Percentiles rank a stretch among this genome's conserved stretches.
phyloP scores from a whole-genome alignment of 2,888 invertebrate species.

The Parelbella ahira region DNA sequence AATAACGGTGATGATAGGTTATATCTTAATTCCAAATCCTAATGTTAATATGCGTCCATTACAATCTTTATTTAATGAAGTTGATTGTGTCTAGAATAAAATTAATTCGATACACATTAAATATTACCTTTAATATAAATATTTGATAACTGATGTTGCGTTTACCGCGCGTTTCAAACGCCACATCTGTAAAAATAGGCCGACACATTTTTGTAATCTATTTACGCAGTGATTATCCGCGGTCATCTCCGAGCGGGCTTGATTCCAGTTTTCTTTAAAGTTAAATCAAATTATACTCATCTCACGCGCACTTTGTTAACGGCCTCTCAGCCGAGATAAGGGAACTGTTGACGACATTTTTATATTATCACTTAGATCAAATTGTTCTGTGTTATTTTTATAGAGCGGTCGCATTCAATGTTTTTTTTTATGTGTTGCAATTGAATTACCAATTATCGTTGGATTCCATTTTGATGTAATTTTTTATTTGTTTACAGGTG shows the following conservation, averaged over 20 bases:
- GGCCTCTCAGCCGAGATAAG: constrained; percentile 6
- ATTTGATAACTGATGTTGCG: no score
- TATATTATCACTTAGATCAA: constrained; percentile 14
- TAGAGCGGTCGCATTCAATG: neutral
- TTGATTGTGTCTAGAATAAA: no score
- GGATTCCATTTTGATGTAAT: neutral
- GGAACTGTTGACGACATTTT: constrained; percentile 9
- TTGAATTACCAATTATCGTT: constrained; percentile 4
- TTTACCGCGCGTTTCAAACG: constrained; percentile 14
- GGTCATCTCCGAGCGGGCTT: constrained; percentile 12
- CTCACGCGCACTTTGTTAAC: constrained; percentile 14
- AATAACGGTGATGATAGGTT: no score
- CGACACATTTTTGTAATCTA: constrained; percentile 21
- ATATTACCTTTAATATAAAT: no score
- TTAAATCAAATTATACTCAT: constrained; percentile 20
- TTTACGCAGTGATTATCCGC: constrained; percentile 23
- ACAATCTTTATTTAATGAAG: no score
- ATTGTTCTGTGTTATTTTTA: constrained; percentile 12
- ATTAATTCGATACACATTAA: no score
- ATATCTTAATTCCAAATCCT: no score
- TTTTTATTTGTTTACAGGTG: constrained; percentile 1
- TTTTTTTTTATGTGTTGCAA: neutral
- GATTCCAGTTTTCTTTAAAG: constrained; percentile 22
- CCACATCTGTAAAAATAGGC: neutral
- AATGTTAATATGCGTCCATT: no score